Evolutionary conservation across 2,888 invertebrate species (phyloP).

Genomic region (Hydrotaea diabolus): DNA sequence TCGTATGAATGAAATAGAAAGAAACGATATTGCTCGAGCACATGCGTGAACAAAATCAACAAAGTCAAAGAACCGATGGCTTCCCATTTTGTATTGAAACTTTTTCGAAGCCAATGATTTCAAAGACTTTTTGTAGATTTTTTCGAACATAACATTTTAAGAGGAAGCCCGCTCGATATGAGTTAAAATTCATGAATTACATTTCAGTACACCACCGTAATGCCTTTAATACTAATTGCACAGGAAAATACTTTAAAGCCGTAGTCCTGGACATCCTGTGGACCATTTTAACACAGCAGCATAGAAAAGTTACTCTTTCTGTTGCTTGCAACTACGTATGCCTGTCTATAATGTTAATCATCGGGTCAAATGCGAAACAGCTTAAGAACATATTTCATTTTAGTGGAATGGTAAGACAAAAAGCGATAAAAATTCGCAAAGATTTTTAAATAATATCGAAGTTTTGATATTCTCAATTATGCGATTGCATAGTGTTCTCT

Average conservation of each 20-base stretch:
- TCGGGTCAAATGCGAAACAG: not conserved
- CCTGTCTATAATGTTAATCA: no score
- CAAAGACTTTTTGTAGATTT: not conserved
- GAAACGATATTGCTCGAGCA: no score
- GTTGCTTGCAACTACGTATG: not conserved
- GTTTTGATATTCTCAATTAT: no score
- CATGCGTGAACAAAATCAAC: no score
- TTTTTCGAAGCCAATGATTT: not conserved
- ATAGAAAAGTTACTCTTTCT: slow-evolving; percentile 10
- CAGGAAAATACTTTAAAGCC: slow-evolving; percentile 62
- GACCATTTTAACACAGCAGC: slow-evolving; percentile 51
- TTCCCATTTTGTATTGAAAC: not conserved
- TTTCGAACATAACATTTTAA: no score
- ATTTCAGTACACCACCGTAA: slow-evolving; percentile 40
- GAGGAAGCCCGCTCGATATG: not conserved
- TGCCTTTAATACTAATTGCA: slow-evolving; percentile 58
- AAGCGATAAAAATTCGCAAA: no score
- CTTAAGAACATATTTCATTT: not conserved
- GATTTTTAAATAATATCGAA: no score
- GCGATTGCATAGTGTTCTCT: no score
- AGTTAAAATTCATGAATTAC: slow-evolving; percentile 19
- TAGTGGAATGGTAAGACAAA: no score
- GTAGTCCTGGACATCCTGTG: slow-evolving; percentile 61
- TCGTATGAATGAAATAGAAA: not conserved
- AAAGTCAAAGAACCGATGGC: not conserved